phyloP scores from a whole-genome alignment of 2,888 invertebrate genomes.

The Eulithis testata region DNA sequence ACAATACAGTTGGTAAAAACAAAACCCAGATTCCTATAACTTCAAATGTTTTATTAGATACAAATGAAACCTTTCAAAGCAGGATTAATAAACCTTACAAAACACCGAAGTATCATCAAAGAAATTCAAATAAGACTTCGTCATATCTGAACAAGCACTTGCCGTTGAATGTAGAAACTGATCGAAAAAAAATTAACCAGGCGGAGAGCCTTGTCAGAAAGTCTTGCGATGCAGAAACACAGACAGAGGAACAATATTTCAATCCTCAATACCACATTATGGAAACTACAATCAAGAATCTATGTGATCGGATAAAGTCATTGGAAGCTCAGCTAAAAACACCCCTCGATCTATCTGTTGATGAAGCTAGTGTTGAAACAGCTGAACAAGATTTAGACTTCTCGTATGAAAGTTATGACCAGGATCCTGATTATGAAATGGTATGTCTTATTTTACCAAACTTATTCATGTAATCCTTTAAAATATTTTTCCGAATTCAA shows the following conservation, averaged over 20 bases:
- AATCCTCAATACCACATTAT: conserved; percentile 48
- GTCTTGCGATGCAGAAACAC: conserved; percentile 49
- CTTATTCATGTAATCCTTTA: too few species aligned
- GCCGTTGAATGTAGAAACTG: neutral
- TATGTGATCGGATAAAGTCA: conserved; percentile 47
- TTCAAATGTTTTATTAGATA: conserved; percentile 9
- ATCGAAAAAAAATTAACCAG: conserved; percentile 3
- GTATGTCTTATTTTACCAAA: conserved; percentile 1
- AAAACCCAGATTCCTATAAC: conserved; percentile 15
- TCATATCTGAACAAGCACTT: neutral
- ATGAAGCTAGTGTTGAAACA: conserved; percentile 27
- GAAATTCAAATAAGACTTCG: neutral
- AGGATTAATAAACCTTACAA: neutral
- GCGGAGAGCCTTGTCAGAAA: conserved; percentile 15
- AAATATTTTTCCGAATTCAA: too few species aligned
- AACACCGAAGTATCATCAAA: conserved; percentile 2
- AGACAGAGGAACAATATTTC: conserved; percentile 51
- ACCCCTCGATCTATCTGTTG: conserved; percentile 18
- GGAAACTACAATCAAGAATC: conserved; percentile 50
- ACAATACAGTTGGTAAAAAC: conserved; percentile 6
- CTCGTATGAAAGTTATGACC: conserved; percentile 32
- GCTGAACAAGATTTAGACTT: conserved; percentile 12
- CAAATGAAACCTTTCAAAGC: conserved; percentile 2
- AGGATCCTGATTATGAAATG: conserved; percentile 30
- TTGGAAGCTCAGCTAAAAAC: conserved; percentile 49